Evolutionary conservation across 2,888 invertebrate species (phyloP).

Genomic region (Coelogynopora nodosa): DNA sequence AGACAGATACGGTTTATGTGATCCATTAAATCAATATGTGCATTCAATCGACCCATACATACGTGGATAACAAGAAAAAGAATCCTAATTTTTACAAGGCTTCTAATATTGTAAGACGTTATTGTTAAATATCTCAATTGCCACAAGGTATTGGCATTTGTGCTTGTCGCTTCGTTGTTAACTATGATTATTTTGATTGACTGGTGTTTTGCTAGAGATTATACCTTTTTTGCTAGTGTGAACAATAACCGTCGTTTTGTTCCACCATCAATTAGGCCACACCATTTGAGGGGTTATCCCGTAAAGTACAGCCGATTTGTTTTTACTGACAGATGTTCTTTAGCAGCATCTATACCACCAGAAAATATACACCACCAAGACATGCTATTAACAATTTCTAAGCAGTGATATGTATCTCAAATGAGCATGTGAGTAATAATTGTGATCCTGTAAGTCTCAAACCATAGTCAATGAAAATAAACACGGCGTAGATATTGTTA

Average conservation of each 20-base stretch:
- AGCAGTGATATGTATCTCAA: neutral
- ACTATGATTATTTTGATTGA: too few relatives aligned
- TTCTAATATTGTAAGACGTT: neutral
- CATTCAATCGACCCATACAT: neutral
- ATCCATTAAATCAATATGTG: neutral
- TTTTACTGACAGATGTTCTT: neutral
- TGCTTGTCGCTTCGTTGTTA: neutral
- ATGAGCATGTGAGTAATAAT: neutral
- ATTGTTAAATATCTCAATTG: neutral
- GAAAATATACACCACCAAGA: slow-evolving; percentile 36
- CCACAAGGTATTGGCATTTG: neutral
- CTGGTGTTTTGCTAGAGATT: neutral
- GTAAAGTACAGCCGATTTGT: neutral
- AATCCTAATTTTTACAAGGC: neutral
- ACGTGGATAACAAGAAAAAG: neutral
- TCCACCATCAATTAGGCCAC: neutral
- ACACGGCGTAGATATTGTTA: neutral
- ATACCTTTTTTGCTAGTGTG: neutral
- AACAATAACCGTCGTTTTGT: neutral
- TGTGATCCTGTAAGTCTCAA: neutral
- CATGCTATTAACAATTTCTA: neutral
- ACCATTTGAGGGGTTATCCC: neutral
- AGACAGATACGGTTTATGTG: too few relatives aligned
- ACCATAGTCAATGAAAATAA: neutral
- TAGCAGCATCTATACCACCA: too few relatives aligned